Conservation (phyloP, 2,797 vertebrate species). For the Merluccius polli region DNA sequence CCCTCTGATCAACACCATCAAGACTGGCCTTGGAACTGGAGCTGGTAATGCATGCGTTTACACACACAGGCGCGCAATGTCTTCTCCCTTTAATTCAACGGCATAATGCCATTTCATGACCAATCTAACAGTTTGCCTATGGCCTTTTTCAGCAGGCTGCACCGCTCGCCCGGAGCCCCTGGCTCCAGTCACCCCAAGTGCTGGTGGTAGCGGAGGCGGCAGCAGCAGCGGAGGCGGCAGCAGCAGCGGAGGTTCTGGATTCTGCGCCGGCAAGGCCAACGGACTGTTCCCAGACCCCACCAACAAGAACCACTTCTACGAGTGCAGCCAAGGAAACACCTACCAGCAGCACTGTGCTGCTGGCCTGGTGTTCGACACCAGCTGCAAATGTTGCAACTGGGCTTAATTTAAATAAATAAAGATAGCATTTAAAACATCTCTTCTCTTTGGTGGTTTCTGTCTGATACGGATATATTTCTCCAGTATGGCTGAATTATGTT, state of each 20-base stretch:
- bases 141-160: conserved; percentile 36
- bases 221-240: conserved; percentile 33
- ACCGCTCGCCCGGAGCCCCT: conserved; percentile 15
- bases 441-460: neutral
- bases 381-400: conserved; percentile 77
- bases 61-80: neutral
- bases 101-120: neutral
- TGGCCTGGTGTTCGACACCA: conserved; percentile 63
- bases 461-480: neutral
- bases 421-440: conserved; percentile 13
- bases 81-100: neutral
- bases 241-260: conserved; percentile 49
- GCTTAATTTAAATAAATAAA: conserved; percentile 48
- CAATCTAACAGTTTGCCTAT: neutral
- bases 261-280: conserved; percentile 69
- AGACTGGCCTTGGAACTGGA: conserved; percentile 56
- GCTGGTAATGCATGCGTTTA: conserved; percentile 28
- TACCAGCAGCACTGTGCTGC: conserved; percentile 51
- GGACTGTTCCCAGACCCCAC: conserved; percentile 66
- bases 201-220: conserved; percentile 35
- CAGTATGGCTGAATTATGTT: too few relatives aligned
- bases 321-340: conserved; percentile 54
- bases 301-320: conserved; percentile 68
- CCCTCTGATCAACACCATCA: conserved; percentile 68
- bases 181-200: conserved; percentile 35